phyloP scores from a whole-genome alignment of 2,113 vertebrate species.

The Hippocampus abdominalis region DNA sequence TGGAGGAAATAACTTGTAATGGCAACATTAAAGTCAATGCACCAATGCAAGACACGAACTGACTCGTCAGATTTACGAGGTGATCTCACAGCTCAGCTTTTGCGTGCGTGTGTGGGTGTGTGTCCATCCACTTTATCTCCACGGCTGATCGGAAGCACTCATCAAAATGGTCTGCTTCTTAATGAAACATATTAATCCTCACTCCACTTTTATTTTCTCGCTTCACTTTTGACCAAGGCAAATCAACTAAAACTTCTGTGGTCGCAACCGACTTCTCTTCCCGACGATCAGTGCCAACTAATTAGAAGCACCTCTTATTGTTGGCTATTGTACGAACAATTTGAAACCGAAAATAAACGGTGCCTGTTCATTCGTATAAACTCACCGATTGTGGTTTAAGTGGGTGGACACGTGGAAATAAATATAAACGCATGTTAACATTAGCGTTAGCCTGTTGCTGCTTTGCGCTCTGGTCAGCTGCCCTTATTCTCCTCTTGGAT shows the following conservation, averaged over 20 bases:
- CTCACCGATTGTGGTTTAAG: not conserved
- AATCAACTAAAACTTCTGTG: conserved; percentile 16
- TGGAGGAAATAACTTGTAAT: conserved; percentile 8
- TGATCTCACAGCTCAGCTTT: conserved; percentile 4
- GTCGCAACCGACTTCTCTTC: not conserved
- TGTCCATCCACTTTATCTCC: conserved; percentile 2
- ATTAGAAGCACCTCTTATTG: not conserved
- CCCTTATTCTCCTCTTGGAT: not conserved
- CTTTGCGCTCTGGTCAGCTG: too few relatives aligned
- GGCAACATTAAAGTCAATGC: conserved; percentile 11
- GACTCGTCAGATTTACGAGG: conserved; percentile 5
- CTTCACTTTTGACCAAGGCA: conserved; percentile 32
- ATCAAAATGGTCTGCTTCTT: conserved; percentile 38
- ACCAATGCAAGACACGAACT: conserved; percentile 2
- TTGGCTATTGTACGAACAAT: not conserved
- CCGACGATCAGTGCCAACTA: not conserved
- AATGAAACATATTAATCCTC: conserved; percentile 44
- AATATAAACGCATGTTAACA: too few relatives aligned
- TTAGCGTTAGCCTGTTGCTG: too few relatives aligned
- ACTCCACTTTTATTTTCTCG: conserved; percentile 33
- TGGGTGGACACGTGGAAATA: not conserved
- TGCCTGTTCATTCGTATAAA: not conserved
- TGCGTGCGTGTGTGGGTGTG: not conserved
- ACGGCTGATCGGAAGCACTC: conserved; percentile 25
- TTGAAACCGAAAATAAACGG: not conserved